phyloP scores from a whole-genome alignment of 1,140 invertebrate genomes.

The Trichonephila clavipes region DNA sequence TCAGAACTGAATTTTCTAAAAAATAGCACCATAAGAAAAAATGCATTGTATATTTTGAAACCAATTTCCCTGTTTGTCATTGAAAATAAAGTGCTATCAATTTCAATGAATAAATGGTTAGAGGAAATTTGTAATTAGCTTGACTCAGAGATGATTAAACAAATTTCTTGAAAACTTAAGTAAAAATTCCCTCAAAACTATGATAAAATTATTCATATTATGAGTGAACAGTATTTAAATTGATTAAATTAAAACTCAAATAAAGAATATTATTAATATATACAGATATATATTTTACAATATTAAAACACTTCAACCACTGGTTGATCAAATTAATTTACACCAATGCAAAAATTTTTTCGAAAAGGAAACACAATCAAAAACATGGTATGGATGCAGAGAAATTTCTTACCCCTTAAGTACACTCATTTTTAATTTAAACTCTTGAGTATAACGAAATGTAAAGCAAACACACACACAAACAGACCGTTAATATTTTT shows the following conservation, averaged over 20 bases:
- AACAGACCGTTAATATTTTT: constrained; percentile 3
- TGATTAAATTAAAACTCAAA: background rate
- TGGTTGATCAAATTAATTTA: background rate
- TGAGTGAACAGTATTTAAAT: background rate
- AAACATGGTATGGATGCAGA: too few species aligned
- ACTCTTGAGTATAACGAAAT: background rate
- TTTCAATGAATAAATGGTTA: too few species aligned
- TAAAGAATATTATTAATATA: background rate
- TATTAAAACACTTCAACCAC: constrained; percentile 12
- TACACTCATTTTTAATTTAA: background rate
- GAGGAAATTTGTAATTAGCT: too few species aligned
- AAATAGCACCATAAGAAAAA: too few species aligned
- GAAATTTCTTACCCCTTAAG: background rate
- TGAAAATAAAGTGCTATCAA: too few species aligned
- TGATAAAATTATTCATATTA: background rate
- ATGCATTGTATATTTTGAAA: too few species aligned
- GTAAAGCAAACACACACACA: background rate
- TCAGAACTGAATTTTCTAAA: too few species aligned
- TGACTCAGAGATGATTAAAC: too few species aligned
- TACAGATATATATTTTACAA: background rate
- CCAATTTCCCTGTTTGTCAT: too few species aligned
- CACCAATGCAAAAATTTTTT: background rate
- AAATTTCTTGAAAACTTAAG: too few species aligned
- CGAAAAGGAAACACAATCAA: background rate
- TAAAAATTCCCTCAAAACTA: too few species aligned